Base-by-base conservation (phyloP, 1,140 invertebrate genomes). In the Lepidurus packardi region DNA sequence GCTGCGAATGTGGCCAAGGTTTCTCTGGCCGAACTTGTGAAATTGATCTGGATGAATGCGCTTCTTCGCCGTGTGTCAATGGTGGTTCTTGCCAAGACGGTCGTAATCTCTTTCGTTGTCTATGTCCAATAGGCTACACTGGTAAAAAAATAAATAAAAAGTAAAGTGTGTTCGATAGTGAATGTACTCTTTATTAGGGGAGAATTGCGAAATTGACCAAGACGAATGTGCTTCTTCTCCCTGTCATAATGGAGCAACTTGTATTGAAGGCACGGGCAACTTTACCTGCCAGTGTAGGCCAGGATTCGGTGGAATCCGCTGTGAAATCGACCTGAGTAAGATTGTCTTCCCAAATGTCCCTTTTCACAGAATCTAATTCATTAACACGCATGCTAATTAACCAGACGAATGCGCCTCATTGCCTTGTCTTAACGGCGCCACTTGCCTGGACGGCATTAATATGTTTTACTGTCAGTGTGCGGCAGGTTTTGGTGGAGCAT, bases 81-180 rank as follows among this genome's bases (percentile, higher is more conserved):
- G 84, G 83, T 7, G 86, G 85, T 3, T 93, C 90, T 77, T 98
- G 95, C 85, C 86, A 92, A 25, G 91, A 93, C 83, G 86, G 91
- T 73, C 88, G 90, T 77, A 90, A 93, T 82, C 88, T 88, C 11
- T 95, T 93, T 85, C 87, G 87, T 75, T 95, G 94, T 84, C 87
- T 90, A 74, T 95, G 94, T 85, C 89, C 90, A 16, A 83, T 90
- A 8, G 91, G 93, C 24, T 97, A 93, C 93, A 90, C 91, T 80
- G 94, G 94, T 53, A 87, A 89, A 74, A 87, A 90, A 78, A 95
- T 93, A 84, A 91, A 95, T 83, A 88, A 90, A 81, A 90, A 90
- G 87, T n/a, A n/a, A 85, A 86, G 83, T 84, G 25, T 25, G 1
- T 25, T 34, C 34, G 34, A 34, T 34, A 34, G 3, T 34, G 34